phyloP scores from a whole-genome alignment of 2,888 invertebrate genomes.

The Griposia aprilina region DNA sequence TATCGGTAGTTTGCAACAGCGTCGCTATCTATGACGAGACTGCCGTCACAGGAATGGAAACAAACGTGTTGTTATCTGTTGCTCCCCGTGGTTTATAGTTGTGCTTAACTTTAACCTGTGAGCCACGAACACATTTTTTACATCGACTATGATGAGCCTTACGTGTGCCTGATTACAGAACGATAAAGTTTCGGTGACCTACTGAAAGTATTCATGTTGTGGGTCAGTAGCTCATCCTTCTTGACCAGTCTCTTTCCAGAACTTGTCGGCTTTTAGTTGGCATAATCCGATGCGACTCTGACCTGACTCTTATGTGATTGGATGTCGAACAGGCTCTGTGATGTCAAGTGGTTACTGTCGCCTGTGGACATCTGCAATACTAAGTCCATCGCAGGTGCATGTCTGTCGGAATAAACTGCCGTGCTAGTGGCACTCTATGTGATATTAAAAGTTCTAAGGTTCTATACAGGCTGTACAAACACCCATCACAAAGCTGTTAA shows the following conservation, averaged over 20 bases:
- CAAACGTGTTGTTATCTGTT: background rate
- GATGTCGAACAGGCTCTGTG: background rate
- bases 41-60: background rate
- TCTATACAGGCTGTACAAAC: background rate
- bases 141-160: background rate
- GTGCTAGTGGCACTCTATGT: background rate
- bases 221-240: background rate
- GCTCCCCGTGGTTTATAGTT: background rate
- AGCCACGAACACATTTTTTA: background rate
- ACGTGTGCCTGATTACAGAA: background rate
- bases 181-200: slow-evolving; percentile 10
- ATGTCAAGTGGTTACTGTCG: too few relatives aligned
- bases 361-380: background rate
- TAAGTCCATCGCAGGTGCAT: background rate
- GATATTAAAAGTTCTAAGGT: background rate
- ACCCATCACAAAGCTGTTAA: background rate
- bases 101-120: background rate
- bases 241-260: background rate
- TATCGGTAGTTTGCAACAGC: too few relatives aligned
- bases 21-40: too few relatives aligned
- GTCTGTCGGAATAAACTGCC: too few relatives aligned
- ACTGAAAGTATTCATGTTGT: slow-evolving; percentile 13
- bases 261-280: background rate
- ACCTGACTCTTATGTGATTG: background rate
- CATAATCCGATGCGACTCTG: background rate